Base-by-base conservation (phyloP, 2,888 invertebrate species). In the Pilophorus perplexus region DNA sequence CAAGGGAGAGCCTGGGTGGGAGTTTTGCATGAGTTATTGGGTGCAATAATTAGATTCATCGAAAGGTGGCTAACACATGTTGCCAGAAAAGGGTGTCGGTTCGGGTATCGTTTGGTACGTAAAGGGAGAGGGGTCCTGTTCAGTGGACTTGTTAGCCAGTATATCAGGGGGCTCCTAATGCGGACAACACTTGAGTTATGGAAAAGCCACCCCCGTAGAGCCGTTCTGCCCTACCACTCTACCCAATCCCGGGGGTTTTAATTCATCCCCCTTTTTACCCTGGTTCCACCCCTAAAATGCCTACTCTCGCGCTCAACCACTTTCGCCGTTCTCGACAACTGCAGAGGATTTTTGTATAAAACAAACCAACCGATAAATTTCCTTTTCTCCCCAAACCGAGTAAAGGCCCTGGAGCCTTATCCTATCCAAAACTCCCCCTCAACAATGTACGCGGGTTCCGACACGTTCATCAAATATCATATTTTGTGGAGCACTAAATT, bases 351-450 rank as follows among this genome's bases (percentile, higher is more conserved):
- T 59, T 59, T 59, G 44, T 25, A 66, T 66, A 66, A 66, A 66
- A 66, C 66, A 66, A 66, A 66, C 66, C 66, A 38, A 66, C 59
- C 66, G 66, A 66, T 66, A 66, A 66, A 66, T 66, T 25, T 38
- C 28, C 22, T 28, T 52, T 52, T 52, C 14, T 12, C 33, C 12
- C 33, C n/a, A n/a, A n/a, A n/a, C n/a, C n/a, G n/a, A n/a, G n/a
- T n/a, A n/a, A n/a, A n/a, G n/a, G n/a, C n/a, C n/a, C n/a, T n/a
- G n/a, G n/a, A n/a, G n/a, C n/a, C n/a, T n/a, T n/a, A n/a, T n/a
- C n/a, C n/a, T n/a, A n/a, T n/a, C n/a, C n/a, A n/a, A n/a, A n/a
- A n/a, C n/a, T n/a, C n/a, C n/a, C n/a, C n/a, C n/a, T n/a, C n/a
- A n/a, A n/a, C n/a, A n/a, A n/a, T n/a, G n/a, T n/a, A n/a, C n/a